phyloP scores from a whole-genome alignment of 2,888 invertebrate genomes.

The Globia sparganii region DNA sequence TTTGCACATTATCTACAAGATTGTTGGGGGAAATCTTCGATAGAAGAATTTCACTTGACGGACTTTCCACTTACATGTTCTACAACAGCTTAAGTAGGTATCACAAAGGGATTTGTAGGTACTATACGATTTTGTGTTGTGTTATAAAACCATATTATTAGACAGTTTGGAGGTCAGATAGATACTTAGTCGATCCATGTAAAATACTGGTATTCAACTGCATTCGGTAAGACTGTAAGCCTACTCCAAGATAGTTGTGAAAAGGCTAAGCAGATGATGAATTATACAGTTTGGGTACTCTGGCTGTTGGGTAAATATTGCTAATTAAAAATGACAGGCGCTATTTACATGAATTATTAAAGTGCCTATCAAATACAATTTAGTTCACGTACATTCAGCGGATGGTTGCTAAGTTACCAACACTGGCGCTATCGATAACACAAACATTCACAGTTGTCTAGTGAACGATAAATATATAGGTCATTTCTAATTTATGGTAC shows the following conservation, averaged over 20 bases:
- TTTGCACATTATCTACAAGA: slow-evolving; percentile 7
- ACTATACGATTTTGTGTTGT: background rate
- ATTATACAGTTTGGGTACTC: background rate
- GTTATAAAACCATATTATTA: background rate
- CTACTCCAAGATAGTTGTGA: too few species aligned
- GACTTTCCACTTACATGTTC: too few species aligned
- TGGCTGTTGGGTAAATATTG: slow-evolving; percentile 22
- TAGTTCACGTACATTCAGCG: background rate
- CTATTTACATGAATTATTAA: background rate
- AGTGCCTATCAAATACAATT: slow-evolving; percentile 22
- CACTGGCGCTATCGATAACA: slow-evolving; percentile 9
- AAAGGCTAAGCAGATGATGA: too few species aligned
- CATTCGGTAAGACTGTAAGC: too few species aligned
- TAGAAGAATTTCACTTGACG: background rate
- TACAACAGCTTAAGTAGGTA: background rate
- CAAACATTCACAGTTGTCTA: background rate
- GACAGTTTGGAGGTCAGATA: too few species aligned
- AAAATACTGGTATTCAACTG: too few species aligned
- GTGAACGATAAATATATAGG: background rate
- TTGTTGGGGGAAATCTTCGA: slow-evolving; percentile 3
- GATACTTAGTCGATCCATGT: too few species aligned
- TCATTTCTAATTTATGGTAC: background rate
- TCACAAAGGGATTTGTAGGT: background rate
- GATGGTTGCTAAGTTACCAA: slow-evolving; percentile 26
- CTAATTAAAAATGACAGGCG: slow-evolving; percentile 12